phyloP scores from a whole-genome alignment of 2,888 invertebrate genomes.

The Tetranychus piercei region DNA sequence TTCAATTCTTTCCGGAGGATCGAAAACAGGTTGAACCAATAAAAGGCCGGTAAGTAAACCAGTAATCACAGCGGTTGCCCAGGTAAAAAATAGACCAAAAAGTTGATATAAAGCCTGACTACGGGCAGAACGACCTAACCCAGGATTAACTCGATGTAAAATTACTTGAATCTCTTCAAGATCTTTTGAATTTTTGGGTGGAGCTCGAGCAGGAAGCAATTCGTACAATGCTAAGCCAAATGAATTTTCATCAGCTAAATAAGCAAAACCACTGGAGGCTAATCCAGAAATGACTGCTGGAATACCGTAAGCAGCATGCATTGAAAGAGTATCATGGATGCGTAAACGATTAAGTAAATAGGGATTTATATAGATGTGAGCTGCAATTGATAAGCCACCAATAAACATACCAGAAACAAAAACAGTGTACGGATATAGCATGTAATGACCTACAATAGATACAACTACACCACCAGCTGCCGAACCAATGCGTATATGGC shows the following conservation, averaged over 20 bases:
- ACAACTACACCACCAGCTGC: background rate
- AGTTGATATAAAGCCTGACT: background rate
- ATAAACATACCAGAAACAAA: background rate
- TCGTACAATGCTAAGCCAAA: conserved; percentile 5
- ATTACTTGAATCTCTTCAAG: conserved; percentile 3
- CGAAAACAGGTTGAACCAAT: background rate
- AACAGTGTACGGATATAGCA: conserved; percentile 6
- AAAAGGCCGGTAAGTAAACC: background rate
- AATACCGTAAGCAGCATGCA: background rate
- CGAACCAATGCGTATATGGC: background rate
- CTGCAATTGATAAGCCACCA: background rate
- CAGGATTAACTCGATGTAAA: background rate
- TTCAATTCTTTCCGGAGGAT: background rate
- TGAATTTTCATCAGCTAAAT: background rate
- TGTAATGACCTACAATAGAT: background rate
- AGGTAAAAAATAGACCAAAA: background rate
- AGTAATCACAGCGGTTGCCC: background rate
- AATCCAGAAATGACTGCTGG: conserved; percentile 1
- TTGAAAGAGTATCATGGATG: background rate
- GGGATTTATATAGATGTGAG: background rate
- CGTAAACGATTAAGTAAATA: background rate
- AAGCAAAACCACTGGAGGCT: background rate
- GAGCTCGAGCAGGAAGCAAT: conserved; percentile 11
- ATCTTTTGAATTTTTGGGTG: conserved; percentile 2
- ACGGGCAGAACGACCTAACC: background rate